phyloP scores from a whole-genome alignment of 2,888 invertebrate genomes.

The Listrodromus nycthemerus region DNA sequence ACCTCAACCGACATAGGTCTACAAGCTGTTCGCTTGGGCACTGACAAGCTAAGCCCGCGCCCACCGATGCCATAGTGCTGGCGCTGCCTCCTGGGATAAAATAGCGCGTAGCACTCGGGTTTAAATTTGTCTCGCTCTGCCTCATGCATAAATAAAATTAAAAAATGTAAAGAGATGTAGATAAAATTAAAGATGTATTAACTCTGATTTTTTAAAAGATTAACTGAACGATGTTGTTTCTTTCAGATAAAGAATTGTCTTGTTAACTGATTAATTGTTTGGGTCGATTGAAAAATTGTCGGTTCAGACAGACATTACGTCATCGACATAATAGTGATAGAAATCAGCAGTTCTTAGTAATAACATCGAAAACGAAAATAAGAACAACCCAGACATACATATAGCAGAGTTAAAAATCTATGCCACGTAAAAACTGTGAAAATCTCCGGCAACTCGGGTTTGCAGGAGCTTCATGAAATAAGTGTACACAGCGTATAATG shows the following conservation, averaged over 20 bases:
- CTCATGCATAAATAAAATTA: background rate
- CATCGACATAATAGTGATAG: too few relatives aligned
- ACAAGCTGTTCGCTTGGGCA: slow-evolving; percentile 34
- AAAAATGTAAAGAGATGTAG: too few relatives aligned
- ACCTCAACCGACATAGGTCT: slow-evolving; percentile 46
- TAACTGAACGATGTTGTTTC: too few relatives aligned
- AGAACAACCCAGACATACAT: too few relatives aligned
- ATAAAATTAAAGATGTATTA: background rate
- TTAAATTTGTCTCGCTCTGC: background rate
- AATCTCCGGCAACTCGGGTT: background rate
- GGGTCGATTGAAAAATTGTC: too few relatives aligned
- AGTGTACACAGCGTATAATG: slow-evolving; percentile 26
- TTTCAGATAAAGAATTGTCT: too few relatives aligned
- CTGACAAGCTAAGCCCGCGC: slow-evolving; percentile 48
- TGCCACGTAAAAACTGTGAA: background rate
- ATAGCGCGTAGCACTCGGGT: background rate
- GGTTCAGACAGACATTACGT: too few relatives aligned
- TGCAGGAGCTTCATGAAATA: background rate
- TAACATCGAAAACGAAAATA: too few relatives aligned
- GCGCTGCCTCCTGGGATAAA: slow-evolving; percentile 7
- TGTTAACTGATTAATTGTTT: too few relatives aligned
- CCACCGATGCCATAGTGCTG: slow-evolving; percentile 1
- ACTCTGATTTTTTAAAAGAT: background rate
- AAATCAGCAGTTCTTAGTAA: too few relatives aligned
- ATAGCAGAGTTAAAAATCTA: background rate